Conservation (phyloP, 2,113 vertebrate genomes). For the Dryoscopus gambensis region DNA sequence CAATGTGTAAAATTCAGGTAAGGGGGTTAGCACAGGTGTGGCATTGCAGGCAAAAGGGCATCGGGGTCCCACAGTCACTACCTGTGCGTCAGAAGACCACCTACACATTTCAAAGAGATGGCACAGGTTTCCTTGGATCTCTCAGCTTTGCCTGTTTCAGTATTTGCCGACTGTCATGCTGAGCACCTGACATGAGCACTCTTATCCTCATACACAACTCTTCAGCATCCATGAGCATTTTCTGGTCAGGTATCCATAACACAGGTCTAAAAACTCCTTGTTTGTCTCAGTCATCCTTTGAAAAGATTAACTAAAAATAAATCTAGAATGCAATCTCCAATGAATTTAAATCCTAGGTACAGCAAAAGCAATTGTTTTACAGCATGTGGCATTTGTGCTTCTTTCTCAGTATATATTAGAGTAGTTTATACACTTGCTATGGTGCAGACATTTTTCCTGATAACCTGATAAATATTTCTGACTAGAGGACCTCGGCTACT, state of each 20-base stretch:
- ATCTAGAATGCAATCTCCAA: not conserved
- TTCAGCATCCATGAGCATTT: not conserved
- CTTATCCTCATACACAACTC: not conserved
- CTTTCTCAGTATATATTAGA: slow-evolving; percentile 26
- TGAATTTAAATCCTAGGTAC: not conserved
- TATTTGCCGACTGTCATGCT: not conserved
- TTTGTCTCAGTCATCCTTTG: not conserved
- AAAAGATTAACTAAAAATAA: not conserved
- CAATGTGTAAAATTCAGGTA: not conserved
- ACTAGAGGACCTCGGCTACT: not conserved
- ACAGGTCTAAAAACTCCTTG: not conserved
- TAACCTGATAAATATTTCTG: not conserved
- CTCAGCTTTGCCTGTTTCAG: not conserved
- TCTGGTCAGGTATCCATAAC: not conserved
- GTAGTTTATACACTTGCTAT: not conserved
- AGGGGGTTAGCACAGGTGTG: not conserved
- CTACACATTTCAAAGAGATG: not conserved
- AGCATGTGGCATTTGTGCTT: not conserved
- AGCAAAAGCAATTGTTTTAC: not conserved
- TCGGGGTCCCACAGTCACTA: not conserved
- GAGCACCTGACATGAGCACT: not conserved
- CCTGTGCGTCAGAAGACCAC: not conserved
- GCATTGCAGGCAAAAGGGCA: not conserved
- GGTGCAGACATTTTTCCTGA: not conserved
- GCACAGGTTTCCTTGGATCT: not conserved